These are phyloP conservation scores for Cryptomyrus ogoouensis DNA, from an alignment of 2,113 vertebrate genomes.

Conservation along the genomic window DNA sequence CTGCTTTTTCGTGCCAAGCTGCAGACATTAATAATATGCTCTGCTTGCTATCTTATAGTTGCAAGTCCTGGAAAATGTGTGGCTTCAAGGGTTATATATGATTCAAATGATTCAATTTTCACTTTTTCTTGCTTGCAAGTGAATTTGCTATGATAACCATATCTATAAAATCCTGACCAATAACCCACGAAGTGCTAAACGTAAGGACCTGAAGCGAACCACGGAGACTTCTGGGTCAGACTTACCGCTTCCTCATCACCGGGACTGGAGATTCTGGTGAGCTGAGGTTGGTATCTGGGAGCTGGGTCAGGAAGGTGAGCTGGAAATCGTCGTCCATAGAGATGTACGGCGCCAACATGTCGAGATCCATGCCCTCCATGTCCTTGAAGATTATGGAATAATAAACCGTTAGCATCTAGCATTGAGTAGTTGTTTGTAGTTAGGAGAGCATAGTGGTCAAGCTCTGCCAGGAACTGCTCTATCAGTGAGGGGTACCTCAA, in stretches of 20 bases:
- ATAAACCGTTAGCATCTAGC: neutral
- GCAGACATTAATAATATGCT: neutral
- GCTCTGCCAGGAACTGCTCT: neutral
- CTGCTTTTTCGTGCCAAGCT: neutral
- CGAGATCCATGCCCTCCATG: conserved; percentile 64
- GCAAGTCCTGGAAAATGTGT: neutral
- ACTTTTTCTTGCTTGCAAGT: neutral
- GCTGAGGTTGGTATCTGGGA: conserved; percentile 29
- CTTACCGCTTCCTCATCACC: neutral
- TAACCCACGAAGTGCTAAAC: neutral
- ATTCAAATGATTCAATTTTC: neutral
- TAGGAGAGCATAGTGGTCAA: neutral
- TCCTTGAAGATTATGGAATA: conserved; percentile 34
- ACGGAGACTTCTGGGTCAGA: neutral
- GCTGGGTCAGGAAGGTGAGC: conserved; percentile 56
- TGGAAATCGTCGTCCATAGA: conserved; percentile 90
- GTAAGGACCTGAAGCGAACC: neutral
- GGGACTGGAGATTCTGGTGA: neutral
- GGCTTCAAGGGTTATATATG: neutral
- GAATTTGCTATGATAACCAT: neutral
- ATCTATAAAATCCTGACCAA: neutral
- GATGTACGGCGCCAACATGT: conserved; percentile 84
- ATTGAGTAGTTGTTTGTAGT: neutral
- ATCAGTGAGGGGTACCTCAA: conserved; percentile 31
- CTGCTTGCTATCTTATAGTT: neutral